Conservation (phyloP, 1,140 invertebrate species). For the Zaprionus tsacasi region DNA sequence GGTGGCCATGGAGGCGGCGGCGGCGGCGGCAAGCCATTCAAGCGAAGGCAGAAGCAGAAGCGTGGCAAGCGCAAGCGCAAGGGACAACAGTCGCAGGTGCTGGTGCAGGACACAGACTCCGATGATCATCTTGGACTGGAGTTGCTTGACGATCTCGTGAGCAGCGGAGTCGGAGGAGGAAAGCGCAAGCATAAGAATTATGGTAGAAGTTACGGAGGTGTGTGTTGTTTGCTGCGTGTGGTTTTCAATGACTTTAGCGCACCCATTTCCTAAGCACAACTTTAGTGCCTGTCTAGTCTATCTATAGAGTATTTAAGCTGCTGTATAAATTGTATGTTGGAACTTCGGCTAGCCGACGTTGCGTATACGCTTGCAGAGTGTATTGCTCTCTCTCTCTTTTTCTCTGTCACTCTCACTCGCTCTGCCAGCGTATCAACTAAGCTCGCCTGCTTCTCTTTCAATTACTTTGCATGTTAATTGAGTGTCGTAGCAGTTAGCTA, state of each 20-base stretch:
- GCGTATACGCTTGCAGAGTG: constrained; percentile 13
- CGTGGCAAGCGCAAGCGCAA: constrained; percentile 63
- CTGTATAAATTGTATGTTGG: background rate
- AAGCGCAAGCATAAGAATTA: constrained; percentile 82
- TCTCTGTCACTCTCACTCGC: background rate
- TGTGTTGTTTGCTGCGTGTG: constrained; percentile 83
- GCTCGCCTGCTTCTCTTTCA: background rate
- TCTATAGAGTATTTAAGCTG: constrained; percentile 24
- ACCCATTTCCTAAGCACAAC: constrained; percentile 76
- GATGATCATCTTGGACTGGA: constrained; percentile 64
- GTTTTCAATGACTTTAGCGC: constrained; percentile 81
- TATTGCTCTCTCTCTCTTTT: background rate
- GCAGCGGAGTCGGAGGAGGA: constrained; percentile 52
- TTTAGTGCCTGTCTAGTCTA: constrained; percentile 61
- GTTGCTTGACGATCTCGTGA: constrained; percentile 69
- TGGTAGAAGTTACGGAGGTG: constrained; percentile 84
- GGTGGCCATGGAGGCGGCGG: constrained; percentile 37
- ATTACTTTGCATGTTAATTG: constrained; percentile 12
- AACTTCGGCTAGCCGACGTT: constrained; percentile 19
- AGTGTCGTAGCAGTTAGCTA: background rate
- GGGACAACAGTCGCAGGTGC: constrained; percentile 52
- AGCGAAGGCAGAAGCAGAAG: constrained; percentile 61
- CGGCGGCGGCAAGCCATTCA: constrained; percentile 41
- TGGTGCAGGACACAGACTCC: constrained; percentile 63
- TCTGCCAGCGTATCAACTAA: constrained; percentile 21